Evolutionary conservation across 2,888 invertebrate species (phyloP), one percentile per base, ranked within the genome.

Genomic region (Synergus umbraculus): DNA sequence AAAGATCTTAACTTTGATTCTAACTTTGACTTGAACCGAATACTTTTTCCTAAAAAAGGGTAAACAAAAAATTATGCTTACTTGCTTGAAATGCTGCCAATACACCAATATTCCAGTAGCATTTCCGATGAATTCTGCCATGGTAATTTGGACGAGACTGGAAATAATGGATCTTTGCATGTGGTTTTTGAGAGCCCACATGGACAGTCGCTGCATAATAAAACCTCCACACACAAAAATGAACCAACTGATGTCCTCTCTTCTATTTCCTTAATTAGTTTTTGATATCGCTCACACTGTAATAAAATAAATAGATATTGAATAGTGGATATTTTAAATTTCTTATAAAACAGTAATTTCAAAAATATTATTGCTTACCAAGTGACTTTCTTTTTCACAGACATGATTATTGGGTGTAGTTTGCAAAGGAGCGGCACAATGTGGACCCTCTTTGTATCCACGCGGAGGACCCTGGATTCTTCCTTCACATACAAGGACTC

Each of bases 61-160:
- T 37, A 5, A 37, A 37, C 37, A 37, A 37, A 37, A 60, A 4
- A 18, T 60, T 60, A 18, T 66, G 90, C 91, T 90, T 90, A 95
- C 95, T 94, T 94, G 92, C 93, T 94, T 82, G 93, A 92, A 63
- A 94, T 93, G 80, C 96, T 93, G 85, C 94, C 94, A 91, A 97
- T 95, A 83, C 95, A 96, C 97, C 97, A 97, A 86, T 97, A 94
- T 92, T 97, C 97, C 84, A 97, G 93, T 78, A 97, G 93, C 85
- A 96, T 92, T 85, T 94, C 91, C 88, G 95, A 93, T 7, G 94
- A 86, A 82, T 90, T 88, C 79, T 91, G 88, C 92, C 92, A 91
- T 85, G 90, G 87, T 82, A 89, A 85, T 84, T 89, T 93, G 67
- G 93, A 90, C 76, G 93, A 92, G 81, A 87, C 85, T 29, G 88